phyloP scores from a whole-genome alignment of 2,797 vertebrate species.

The Thalassophryne amazonica region DNA sequence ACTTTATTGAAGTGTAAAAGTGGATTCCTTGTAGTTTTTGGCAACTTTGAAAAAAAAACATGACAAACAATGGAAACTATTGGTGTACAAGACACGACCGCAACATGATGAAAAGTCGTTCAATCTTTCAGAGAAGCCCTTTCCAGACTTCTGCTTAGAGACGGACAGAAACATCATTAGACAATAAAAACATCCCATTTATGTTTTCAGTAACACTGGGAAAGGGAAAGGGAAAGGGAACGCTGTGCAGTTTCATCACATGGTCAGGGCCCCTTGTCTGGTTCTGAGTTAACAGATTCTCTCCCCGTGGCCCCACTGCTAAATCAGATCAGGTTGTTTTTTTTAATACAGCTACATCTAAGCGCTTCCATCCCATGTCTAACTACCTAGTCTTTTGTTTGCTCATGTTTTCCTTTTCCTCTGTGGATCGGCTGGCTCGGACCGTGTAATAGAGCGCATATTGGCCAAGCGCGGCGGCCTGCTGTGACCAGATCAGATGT shows the following conservation, averaged over 20 bases:
- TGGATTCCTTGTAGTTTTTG: slow-evolving; percentile 67
- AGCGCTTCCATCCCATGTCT: slow-evolving; percentile 65
- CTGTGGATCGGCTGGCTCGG: slow-evolving; percentile 65
- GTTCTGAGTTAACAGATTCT: slow-evolving; percentile 56
- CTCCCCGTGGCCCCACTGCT: slow-evolving; percentile 54
- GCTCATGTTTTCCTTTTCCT: slow-evolving; percentile 77
- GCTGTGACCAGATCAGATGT: slow-evolving; percentile 84
- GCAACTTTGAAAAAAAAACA: slow-evolving; percentile 55
- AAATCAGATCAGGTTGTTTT: slow-evolving; percentile 73
- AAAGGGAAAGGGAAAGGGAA: slow-evolving; percentile 34
- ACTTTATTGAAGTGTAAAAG: slow-evolving; percentile 68
- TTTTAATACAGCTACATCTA: slow-evolving; percentile 63
- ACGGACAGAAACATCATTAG: slow-evolving; percentile 60
- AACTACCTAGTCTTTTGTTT: slow-evolving; percentile 76
- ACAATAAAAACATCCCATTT: slow-evolving; percentile 60
- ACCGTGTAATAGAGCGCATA: slow-evolving; percentile 79
- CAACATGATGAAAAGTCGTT: slow-evolving; percentile 56
- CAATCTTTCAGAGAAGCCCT: slow-evolving; percentile 39
- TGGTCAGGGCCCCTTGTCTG: slow-evolving; percentile 49
- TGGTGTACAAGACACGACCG: slow-evolving; percentile 49
- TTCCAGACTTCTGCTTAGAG: slow-evolving; percentile 38
- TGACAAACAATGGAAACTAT: slow-evolving; percentile 68
- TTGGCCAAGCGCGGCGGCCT: slow-evolving; percentile 71
- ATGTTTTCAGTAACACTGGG: slow-evolving; percentile 59
- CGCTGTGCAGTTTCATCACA: slow-evolving; percentile 45